These are phyloP conservation scores for Brachionus calyciflorus DNA, from an alignment of 1,140 invertebrate species.

Conservation along the genomic window DNA sequence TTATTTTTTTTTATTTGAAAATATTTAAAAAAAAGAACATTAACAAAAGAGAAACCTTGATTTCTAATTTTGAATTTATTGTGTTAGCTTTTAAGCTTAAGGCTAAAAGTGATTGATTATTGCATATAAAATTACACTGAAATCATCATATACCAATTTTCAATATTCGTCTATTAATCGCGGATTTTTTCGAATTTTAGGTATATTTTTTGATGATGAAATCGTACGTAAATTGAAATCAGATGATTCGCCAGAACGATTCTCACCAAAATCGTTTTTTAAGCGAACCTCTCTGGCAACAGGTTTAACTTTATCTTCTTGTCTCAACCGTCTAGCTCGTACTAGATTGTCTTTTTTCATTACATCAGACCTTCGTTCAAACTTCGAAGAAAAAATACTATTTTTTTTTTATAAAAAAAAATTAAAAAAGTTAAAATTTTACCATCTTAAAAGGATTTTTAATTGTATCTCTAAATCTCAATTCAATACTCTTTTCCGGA, in stretches of 20 bases:
- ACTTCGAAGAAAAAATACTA: not conserved
- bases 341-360: not conserved
- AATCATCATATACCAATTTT: not conserved
- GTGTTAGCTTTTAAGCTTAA: too few relatives aligned
- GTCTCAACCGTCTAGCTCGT: not conserved
- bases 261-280: not conserved
- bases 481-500: slow-evolving; percentile 6
- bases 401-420: not conserved
- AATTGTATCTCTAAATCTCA: slow-evolving; percentile 1
- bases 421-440: not conserved
- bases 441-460: not conserved
- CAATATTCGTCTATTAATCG: slow-evolving; percentile 1
- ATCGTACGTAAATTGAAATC: not conserved
- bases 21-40: too few relatives aligned
- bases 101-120: too few relatives aligned
- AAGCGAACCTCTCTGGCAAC: not conserved
- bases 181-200: not conserved
- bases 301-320: not conserved
- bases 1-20: too few relatives aligned
- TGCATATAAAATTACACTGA: too few relatives aligned
- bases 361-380: not conserved
- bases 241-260: not conserved
- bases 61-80: too few relatives aligned
- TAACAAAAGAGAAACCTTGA: too few relatives aligned
- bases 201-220: not conserved